Percentiles rank a stretch among this genome's conserved stretches.
Evolutionary conservation across 2,797 vertebrate genomes (phyloP).

Genomic region (Balearica regulorum): DNA sequence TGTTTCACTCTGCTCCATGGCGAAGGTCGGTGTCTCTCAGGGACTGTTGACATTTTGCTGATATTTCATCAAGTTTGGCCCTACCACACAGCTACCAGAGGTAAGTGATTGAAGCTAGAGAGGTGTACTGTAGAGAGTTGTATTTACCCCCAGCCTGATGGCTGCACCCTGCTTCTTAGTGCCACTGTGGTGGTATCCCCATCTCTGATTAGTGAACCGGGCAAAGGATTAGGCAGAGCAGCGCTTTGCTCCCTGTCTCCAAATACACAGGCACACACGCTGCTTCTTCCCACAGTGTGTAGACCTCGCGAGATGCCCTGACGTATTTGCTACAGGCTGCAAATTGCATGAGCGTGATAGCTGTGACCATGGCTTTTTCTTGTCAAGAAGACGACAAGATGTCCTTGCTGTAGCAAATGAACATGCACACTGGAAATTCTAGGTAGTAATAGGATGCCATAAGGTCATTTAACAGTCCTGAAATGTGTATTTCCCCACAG

Average conservation of each 20-base stretch:
- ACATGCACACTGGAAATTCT: background rate
- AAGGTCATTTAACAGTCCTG: background rate
- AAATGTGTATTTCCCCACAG: background rate
- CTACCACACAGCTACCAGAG: background rate
- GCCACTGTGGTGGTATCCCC: background rate
- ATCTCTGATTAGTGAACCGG: background rate
- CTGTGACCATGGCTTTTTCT: background rate
- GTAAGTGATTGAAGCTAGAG: background rate
- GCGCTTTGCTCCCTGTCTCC: background rate
- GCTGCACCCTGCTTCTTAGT: background rate
- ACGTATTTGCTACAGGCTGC: background rate
- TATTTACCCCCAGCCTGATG: background rate
- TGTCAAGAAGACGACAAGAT: background rate
- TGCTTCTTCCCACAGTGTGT: background rate
- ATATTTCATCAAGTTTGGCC: background rate
- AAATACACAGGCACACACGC: rapidly evolving
- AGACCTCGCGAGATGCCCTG: background rate
- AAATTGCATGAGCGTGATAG: background rate
- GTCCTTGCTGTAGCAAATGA: background rate
- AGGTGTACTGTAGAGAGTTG: background rate
- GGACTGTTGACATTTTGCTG: constrained; percentile 34
- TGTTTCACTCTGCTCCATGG: background rate
- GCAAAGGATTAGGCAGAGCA: background rate
- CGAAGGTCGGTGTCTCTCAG: background rate
- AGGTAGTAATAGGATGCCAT: background rate